Base-by-base conservation (phyloP, 1,140 invertebrate genomes). In the Lasioglossum baleicum region DNA sequence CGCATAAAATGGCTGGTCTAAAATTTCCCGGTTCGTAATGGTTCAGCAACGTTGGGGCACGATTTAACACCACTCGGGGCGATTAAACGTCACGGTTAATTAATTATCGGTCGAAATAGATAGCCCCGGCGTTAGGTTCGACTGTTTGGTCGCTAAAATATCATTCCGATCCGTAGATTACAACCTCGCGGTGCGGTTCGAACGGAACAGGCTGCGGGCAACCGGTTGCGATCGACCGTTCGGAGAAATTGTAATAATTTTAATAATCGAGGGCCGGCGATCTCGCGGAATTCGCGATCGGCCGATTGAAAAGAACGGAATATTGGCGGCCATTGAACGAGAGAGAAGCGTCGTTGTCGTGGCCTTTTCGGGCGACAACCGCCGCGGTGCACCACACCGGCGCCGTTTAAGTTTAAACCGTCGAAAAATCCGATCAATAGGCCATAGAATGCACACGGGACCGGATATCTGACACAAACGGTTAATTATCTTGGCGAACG, bases 401-500 rank as follows among this genome's bases (percentile, higher is more conserved):
- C 20, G 20, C n/a, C 56, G 56, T 48, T 48, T 11, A 48, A 48
- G 13, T 13, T 13, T 61, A n/a, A 26, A 17, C 15, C 56, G 74
- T 53, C 63, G 40, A 84, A 80, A 75, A 69, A 60, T 53, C 35
- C 58, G 48, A 64, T 83, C 63, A 67, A 71, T 84, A 56, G 60
- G 10, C 70, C 60, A 31, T 58, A 67, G 48, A 83, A 78, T 81
- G 73, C 75, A 68, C 22, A 53, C 56, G 64, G 26, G 42, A 31
- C 70, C 3, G 51, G 82, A 75, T 44, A 66, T 68, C 68, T 72
- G 60, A 76, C 73, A 73, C 40, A 65, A 56, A 63, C 72, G 78
- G 53, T 85, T 84, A 82, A 85, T 84, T 83, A 85, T 84, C 70
- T 42, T 63, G 40, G 72, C 66, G 44, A 64, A 72, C 64, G 69